Percentiles rank a stretch among this genome's conserved stretches.
Evolutionary conservation across 2,888 invertebrate species (phyloP).

Genomic region (Diloba caeruleocephala): DNA sequence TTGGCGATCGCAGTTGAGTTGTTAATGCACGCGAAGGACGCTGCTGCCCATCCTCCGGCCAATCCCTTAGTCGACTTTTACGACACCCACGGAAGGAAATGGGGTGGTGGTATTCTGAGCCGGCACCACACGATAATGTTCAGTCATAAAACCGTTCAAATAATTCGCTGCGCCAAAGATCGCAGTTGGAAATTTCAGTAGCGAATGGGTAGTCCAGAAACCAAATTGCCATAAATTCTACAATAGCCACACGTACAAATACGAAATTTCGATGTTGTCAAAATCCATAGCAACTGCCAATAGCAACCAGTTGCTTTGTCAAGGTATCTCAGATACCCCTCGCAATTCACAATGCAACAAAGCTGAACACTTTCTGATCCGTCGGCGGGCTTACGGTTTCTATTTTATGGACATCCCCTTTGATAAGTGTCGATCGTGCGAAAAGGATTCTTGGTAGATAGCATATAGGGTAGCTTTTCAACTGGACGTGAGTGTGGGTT

Average conservation of each 20-base stretch:
- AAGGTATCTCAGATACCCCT: conserved; percentile 29
- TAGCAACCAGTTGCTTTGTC: conserved; percentile 45
- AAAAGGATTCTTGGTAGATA: conserved; percentile 38
- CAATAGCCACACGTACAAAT: neutral
- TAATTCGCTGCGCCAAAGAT: no score
- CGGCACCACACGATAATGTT: no score
- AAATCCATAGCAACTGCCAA: conserved; percentile 32
- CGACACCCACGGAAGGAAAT: no score
- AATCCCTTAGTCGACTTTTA: no score
- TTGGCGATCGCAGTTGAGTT: no score
- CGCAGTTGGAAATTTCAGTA: no score
- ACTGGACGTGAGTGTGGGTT: conserved; percentile 23
- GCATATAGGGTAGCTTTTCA: conserved; percentile 40
- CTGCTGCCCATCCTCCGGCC: no score
- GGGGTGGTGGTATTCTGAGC: no score
- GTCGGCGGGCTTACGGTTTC: conserved; percentile 50
- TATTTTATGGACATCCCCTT: conserved; percentile 52
- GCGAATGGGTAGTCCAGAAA: no score
- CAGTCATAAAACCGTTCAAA: no score
- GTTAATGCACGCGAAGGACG: no score
- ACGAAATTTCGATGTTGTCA: conserved; percentile 13
- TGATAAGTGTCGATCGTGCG: conserved; percentile 23
- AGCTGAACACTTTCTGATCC: conserved; percentile 56
- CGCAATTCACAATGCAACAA: conserved; percentile 48
- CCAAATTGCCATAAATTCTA: neutral